phyloP scores from a whole-genome alignment of 2,888 invertebrate genomes.

The Microctonus aethiopoides region DNA sequence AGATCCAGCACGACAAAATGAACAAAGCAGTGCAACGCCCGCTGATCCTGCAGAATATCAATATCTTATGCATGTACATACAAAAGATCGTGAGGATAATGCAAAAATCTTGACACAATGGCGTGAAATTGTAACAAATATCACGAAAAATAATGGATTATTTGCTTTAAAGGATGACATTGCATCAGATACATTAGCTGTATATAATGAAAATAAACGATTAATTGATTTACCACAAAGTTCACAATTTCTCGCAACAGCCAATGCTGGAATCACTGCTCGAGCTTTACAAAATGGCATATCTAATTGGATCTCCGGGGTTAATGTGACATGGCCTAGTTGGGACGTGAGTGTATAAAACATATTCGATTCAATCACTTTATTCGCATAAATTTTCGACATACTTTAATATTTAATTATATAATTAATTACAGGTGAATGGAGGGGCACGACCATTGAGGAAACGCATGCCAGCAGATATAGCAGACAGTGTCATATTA shows the following conservation, averaged over 20 bases:
- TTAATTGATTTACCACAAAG: conserved; percentile 59
- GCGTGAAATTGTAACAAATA: conserved; percentile 72
- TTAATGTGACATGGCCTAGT: conserved; percentile 66
- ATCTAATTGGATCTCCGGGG: conserved; percentile 40
- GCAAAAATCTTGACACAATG: conserved; percentile 74
- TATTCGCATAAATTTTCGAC: conserved; percentile 7
- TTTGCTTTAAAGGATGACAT: conserved; percentile 58
- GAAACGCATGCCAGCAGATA: conserved; percentile 61
- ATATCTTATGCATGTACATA: conserved; percentile 75
- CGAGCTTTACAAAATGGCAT: conserved; percentile 47
- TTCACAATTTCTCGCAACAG: conserved; percentile 51
- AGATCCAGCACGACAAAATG: conserved; percentile 70
- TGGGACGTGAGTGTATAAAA: conserved; percentile 67
- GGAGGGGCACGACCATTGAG: conserved; percentile 48
- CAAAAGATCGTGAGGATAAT: conserved; percentile 74
- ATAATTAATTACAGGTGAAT: conserved; percentile 52
- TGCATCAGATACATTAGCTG: conserved; percentile 50
- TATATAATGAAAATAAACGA: conserved; percentile 52
- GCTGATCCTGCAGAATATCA: conserved; percentile 69
- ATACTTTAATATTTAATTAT: neutral
- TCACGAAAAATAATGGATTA: conserved; percentile 67
- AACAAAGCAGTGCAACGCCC: conserved; percentile 61
- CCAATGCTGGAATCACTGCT: conserved; percentile 48
- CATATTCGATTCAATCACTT: neutral
- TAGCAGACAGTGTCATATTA: conserved; percentile 72